Evolutionary conservation across 2,888 invertebrate genomes (phyloP), one percentile per base, ranked within the genome.

Genomic region (Coleophora flavipennella): DNA sequence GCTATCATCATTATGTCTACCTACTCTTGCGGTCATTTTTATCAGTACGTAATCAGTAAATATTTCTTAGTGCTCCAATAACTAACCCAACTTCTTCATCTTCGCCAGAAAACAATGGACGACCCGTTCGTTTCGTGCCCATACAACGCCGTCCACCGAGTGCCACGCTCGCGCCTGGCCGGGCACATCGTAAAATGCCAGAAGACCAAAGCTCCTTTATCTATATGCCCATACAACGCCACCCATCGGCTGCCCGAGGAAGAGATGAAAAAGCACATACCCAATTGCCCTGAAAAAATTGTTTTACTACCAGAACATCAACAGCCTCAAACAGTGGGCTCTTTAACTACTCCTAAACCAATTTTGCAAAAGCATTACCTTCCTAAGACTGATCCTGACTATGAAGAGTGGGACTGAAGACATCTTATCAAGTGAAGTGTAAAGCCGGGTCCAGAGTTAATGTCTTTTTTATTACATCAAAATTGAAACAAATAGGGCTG

Each of bases 171-270:
- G 3, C 77, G 87, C 0, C 57, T 89, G 4, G 87, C 87, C 40
- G 64, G 59, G 0, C 90, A 90, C 52, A 50, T 90, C 0, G 53
- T 86, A 0, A 89, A 88, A 55, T 90, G 90, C 45, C 67, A 86
- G 12, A 57, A 69, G 10, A 69, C 66, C 1, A 64, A 85, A 45
- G 83, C 85, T 0, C 52, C 69, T 1, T 51, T 72, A 0, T 54
- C 60, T 2, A 74, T 77, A 2, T 89, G 89, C 38, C 87, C 87
- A 0, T 89, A 85, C 45, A 88, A 89, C 39, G 78, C 80, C 0
- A 77, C 76, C 0, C 89, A 89, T 48, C 65, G 86, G 0, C 54
- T 35, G 13, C 72, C 85, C 0, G 66, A 75, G 13, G 59, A 60
- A 0, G 76, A 86, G 43, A 46, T 80, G 26, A 53, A 51, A 31